Base-by-base conservation (phyloP, 2,888 invertebrate genomes). In the Celastrina argiolus region DNA sequence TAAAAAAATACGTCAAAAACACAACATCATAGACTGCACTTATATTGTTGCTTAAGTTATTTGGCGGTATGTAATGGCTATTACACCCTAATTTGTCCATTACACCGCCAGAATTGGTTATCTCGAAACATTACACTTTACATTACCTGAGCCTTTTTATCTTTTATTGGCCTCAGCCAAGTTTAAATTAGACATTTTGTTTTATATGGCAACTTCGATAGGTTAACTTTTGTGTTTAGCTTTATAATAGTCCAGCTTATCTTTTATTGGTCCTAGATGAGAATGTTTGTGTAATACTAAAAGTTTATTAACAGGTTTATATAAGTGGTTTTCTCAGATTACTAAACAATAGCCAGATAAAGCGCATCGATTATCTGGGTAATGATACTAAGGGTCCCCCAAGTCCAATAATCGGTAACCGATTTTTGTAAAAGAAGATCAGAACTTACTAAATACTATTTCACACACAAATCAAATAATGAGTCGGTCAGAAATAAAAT, bases 151-250 rank as follows among this genome's bases (percentile, higher is more conserved):
- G 8, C 10, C 58, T 34, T 59, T 31, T 59, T 59, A 59, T 59
- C 59, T 59, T 59, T 59, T 59, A 59, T 59, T 59, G 31, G 31
- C 12, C 31, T 31, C 8, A 12, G 18, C 59, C 22, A 59, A 59
- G 18, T 59, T 59, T 36, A 36, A 59, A 59, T 59, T 59, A 36
- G 34, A 18, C 18, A 18, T 59, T 59, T 34, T 16, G 31, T 59
- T 59, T 59, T 59, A 36, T 59, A 18, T 34, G 59, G 12, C 31
- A 59, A 59, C 34, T 34, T 59, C 34, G 34, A 59, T 59, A 36
- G 34, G 12, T 2, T 7, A 59, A 59, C 31, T 59, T 59, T 59
- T 12, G 22, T 51, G 22, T 51, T 51, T 51, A 12, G 14, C 51
- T 45, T 16, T 45, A 45, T 45, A 22, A 22, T 22, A 51, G 12